Evolutionary conservation across 2,113 vertebrate genomes (phyloP).

Genomic region (Balaeniceps rex): DNA sequence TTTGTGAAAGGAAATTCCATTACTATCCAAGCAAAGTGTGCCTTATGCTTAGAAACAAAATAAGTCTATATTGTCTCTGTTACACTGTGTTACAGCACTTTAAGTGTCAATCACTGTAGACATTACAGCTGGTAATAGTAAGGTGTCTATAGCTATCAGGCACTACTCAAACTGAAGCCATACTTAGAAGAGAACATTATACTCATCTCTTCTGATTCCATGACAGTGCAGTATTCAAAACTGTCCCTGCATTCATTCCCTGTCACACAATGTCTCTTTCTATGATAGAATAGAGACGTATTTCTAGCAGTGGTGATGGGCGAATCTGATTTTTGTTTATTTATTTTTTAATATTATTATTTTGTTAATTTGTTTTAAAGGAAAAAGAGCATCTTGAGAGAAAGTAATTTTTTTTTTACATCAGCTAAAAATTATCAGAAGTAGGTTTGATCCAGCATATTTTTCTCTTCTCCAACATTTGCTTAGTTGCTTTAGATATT

Average conservation of each 20-base stretch:
- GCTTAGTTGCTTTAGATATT: neutral
- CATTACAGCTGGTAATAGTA: neutral
- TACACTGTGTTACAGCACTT: neutral
- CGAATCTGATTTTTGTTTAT: neutral
- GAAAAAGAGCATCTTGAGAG: neutral
- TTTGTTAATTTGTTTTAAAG: neutral
- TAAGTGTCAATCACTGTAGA: neutral
- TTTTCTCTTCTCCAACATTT: neutral
- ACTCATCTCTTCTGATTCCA: neutral
- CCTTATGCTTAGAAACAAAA: neutral
- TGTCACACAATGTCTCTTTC: neutral
- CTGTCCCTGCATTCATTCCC: neutral
- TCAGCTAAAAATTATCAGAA: too few species aligned
- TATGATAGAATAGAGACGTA: neutral
- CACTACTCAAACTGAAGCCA: neutral
- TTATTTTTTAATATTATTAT: neutral
- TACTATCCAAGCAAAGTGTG: neutral
- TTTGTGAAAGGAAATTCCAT: neutral
- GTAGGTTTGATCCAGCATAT: neutral
- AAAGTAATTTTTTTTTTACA: too few species aligned
- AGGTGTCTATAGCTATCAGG: neutral
- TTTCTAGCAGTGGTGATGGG: neutral
- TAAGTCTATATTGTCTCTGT: neutral
- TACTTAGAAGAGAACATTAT: neutral
- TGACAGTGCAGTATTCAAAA: neutral